A percentile compares a stretch with the other conserved stretches of the same genome.
Evolutionary conservation across 2,888 invertebrate genomes (phyloP).

Genomic region (Brachylomia viminalis): DNA sequence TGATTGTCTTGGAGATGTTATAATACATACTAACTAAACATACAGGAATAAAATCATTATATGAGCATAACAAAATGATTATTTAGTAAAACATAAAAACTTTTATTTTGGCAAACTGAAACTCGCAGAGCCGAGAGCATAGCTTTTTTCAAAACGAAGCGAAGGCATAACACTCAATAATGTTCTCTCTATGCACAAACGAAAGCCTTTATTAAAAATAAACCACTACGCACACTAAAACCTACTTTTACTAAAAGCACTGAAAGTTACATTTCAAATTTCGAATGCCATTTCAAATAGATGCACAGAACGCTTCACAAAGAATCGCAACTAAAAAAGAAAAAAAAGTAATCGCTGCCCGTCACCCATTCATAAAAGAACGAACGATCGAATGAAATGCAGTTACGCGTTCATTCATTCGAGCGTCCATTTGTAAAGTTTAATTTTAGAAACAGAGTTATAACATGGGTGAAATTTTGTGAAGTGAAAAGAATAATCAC

Average conservation of each 20-base stretch:
- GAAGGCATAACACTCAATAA: neutral
- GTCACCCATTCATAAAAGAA: conserved; percentile 21
- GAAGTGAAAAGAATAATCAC: neutral
- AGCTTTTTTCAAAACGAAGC: neutral
- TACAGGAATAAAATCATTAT: neutral
- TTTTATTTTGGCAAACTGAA: neutral
- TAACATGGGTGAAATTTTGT: neutral
- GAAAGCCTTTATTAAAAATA: neutral
- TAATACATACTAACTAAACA: neutral
- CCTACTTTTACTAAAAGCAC: neutral
- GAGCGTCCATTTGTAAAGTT: neutral
- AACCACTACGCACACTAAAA: neutral
- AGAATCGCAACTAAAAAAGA: conserved; percentile 15
- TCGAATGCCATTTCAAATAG: conserved; percentile 14
- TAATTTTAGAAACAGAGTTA: neutral
- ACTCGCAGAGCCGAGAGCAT: neutral
- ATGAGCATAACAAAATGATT: too few species aligned
- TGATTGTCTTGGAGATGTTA: neutral
- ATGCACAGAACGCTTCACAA: neutral
- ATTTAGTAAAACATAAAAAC: neutral
- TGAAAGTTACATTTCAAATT: conserved; percentile 10
- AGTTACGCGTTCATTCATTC: conserved; percentile 32
- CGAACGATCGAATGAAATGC: conserved; percentile 41
- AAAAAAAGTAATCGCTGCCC: neutral
- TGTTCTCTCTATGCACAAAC: neutral